A percentile compares a stretch with the other conserved stretches of the same genome.
Conservation (phyloP, 2,113 vertebrate genomes). For the Conger conger region DNA sequence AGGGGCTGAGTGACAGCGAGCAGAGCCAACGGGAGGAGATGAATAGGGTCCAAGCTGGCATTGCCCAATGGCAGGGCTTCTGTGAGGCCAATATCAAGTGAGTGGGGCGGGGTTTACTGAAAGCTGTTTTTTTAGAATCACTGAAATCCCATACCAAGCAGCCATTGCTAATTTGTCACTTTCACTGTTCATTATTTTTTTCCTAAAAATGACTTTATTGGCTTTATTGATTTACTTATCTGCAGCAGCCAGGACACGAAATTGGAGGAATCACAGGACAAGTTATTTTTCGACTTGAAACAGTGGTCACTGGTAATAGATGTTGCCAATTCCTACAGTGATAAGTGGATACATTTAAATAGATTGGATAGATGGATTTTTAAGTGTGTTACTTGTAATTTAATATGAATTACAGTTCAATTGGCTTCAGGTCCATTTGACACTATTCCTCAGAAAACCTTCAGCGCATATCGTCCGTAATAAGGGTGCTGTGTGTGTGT, state of each 20-base stretch:
- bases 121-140: neutral
- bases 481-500: neutral
- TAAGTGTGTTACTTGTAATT: neutral
- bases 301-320: slow-evolving; percentile 63
- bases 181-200: slow-evolving; percentile 12
- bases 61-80: slow-evolving; percentile 63
- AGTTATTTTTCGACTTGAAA: slow-evolving; percentile 54
- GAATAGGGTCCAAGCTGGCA: slow-evolving; percentile 47
- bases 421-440: neutral
- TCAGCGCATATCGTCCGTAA: neutral
- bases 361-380: no score
- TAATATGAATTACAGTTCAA: neutral
- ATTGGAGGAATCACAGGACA: slow-evolving; percentile 45
- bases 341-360: no score
- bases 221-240: slow-evolving; percentile 6
- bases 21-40: slow-evolving; percentile 56
- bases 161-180: neutral
- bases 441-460: neutral
- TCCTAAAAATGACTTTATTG: neutral
- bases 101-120: slow-evolving; percentile 32
- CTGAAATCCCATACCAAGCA: neutral
- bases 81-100: slow-evolving; percentile 60
- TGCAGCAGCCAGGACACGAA: slow-evolving; percentile 48
- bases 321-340: neutral
- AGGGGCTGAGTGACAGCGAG: slow-evolving; percentile 62